Percentiles rank a stretch among this genome's conserved stretches.
These are phyloP conservation scores for Orestias chungarensis DNA, from an alignment of 2,797 vertebrate species.

Conservation along the genomic window DNA sequence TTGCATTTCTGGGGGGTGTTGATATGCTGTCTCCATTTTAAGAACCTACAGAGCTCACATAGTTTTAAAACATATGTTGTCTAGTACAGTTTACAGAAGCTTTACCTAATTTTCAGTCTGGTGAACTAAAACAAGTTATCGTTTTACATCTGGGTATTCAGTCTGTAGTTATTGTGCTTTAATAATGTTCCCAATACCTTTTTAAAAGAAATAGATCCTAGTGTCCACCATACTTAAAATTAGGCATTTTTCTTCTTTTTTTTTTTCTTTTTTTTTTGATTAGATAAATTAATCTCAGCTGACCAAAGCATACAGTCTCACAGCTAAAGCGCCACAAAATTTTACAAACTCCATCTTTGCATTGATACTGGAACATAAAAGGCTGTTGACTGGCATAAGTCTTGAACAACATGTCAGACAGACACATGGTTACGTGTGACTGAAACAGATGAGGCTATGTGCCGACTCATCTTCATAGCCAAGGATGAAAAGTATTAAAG, in stretches of 20 bases:
- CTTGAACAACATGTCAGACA: neutral
- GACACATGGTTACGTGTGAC: neutral
- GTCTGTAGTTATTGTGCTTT: no score
- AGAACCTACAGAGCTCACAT: neutral
- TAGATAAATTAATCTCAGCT: no score
- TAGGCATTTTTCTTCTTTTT: neutral
- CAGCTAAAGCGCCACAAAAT: no score
- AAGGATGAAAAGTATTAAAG: neutral
- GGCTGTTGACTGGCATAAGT: neutral
- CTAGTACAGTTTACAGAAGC: neutral
- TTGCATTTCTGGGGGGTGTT: neutral
- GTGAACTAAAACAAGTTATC: neutral
- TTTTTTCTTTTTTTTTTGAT: neutral
- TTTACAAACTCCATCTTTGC: neutral
- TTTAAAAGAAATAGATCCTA: neutral
- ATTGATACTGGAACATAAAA: neutral
- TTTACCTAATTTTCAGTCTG: neutral
- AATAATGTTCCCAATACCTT: neutral
- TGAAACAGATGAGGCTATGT: neutral
- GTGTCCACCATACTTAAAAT: neutral
- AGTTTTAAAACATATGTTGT: neutral
- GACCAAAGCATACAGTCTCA: neutral
- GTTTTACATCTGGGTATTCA: neutral
- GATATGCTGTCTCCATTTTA: neutral
- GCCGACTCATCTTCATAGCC: neutral